Evolutionary conservation across 2,113 vertebrate genomes (phyloP).

Genomic region (cattle (Bos taurus)): DNA sequence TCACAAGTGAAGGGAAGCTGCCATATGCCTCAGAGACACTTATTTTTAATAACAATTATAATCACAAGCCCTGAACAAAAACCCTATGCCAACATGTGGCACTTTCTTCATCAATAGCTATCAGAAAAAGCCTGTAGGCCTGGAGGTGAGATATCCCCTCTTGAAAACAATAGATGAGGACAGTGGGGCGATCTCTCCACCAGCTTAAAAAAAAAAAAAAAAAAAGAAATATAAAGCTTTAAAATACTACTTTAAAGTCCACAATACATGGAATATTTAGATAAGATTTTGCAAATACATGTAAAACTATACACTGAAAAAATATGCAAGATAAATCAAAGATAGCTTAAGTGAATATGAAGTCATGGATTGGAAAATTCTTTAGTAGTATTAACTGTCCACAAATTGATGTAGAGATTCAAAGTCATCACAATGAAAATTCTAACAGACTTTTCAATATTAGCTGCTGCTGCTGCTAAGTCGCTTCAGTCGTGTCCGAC

Average conservation of each 20-base stretch:
- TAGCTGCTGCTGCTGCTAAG: too few relatives aligned
- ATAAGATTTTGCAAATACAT: not conserved
- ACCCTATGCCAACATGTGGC: not conserved
- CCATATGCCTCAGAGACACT: not conserved
- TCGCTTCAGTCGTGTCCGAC: too few relatives aligned
- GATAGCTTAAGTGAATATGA: not conserved
- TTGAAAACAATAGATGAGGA: not conserved
- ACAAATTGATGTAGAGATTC: not conserved
- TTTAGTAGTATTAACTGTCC: not conserved
- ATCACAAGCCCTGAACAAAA: not conserved
- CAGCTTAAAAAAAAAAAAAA: not conserved
- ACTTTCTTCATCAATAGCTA: not conserved
- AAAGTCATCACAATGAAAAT: not conserved
- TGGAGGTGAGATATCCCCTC: not conserved
- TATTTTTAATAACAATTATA: conserved; percentile 16
- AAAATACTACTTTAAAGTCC: not conserved
- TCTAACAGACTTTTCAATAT: not conserved
- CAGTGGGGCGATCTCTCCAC: not conserved
- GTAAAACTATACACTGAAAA: not conserved
- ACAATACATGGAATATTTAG: not conserved
- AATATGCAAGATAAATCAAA: not conserved
- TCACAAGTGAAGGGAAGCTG: not conserved
- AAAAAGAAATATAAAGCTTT: not conserved
- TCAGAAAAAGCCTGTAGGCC: not conserved
- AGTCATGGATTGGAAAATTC: not conserved